phyloP scores from a whole-genome alignment of 1,140 invertebrate species.

The Cherax quadricarinatus region DNA sequence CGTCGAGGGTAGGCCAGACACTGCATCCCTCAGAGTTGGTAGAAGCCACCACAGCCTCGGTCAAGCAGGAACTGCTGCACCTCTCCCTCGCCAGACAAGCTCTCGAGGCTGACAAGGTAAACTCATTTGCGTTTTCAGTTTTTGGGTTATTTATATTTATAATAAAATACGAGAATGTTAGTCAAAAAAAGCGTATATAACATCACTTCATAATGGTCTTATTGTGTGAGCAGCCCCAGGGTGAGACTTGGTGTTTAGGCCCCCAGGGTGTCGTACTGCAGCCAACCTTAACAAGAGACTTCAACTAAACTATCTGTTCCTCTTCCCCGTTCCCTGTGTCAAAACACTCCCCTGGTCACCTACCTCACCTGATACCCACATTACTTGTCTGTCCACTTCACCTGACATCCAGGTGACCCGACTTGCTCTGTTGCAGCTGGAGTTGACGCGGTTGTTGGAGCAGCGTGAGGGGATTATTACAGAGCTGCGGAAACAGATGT shows the following conservation, averaged over 20 bases:
- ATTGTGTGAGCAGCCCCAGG: too few species aligned
- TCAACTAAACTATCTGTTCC: too few species aligned
- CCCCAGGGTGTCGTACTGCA: too few species aligned
- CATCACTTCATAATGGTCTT: background rate
- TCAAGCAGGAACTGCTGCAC: constrained; percentile 53
- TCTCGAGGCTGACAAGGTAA: constrained; percentile 44
- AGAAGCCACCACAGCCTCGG: background rate
- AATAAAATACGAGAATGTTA: background rate
- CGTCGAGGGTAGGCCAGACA: constrained; percentile 9
- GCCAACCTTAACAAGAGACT: too few species aligned
- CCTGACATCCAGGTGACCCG: too few species aligned
- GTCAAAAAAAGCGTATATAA: too few species aligned
- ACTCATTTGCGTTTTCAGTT: background rate
- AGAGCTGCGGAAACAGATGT: constrained; percentile 74
- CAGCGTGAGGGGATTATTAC: constrained; percentile 76
- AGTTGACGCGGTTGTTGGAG: constrained; percentile 75
- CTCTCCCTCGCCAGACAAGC: constrained; percentile 51
- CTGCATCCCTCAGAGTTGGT: background rate
- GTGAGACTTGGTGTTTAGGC: too few species aligned
- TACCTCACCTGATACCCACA: too few species aligned
- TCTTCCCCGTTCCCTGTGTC: too few species aligned
- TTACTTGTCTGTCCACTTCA: too few species aligned
- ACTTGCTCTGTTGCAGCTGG: constrained; percentile 48
- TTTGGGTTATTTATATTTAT: background rate
- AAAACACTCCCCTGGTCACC: too few species aligned